These are phyloP conservation scores for Charanyca ferruginea DNA, from an alignment of 2,888 invertebrate genomes.

Conservation along the genomic window DNA sequence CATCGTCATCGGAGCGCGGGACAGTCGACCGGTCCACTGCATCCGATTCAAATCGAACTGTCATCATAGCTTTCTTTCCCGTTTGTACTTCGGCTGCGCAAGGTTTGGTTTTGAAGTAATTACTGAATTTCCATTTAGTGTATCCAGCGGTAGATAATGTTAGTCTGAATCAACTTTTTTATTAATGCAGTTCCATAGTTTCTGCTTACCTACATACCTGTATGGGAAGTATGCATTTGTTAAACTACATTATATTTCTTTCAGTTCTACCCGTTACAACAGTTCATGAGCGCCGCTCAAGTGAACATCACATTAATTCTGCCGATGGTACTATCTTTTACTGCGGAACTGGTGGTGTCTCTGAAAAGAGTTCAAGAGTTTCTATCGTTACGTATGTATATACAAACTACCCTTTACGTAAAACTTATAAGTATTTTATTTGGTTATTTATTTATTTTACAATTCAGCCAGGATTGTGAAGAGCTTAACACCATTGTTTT, in stretches of 20 bases:
- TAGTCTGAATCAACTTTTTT: background rate
- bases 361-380: conserved; percentile 84
- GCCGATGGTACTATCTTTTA: conserved; percentile 89
- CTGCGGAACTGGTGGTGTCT: conserved; percentile 90
- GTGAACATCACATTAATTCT: conserved; percentile 85
- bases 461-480: too few relatives aligned
- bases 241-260: conserved; percentile 58
- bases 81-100: background rate
- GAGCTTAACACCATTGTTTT: too few relatives aligned
- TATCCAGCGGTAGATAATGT: background rate
- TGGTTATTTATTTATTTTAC: too few relatives aligned
- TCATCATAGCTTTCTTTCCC: conserved; percentile 25
- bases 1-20: background rate
- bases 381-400: conserved; percentile 77
- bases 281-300: conserved; percentile 85
- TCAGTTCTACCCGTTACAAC: conserved; percentile 87
- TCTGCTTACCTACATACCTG: background rate
- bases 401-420: background rate
- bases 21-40: conserved; percentile 11
- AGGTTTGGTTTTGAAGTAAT: conserved; percentile 2
- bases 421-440: too few relatives aligned
- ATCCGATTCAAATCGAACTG: conserved; percentile 32
- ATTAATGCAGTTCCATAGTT: background rate
- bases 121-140: background rate
- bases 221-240: background rate